These are phyloP conservation scores for Cotesia typhae DNA, from an alignment of 1,140 invertebrate genomes.

Conservation along the genomic window DNA sequence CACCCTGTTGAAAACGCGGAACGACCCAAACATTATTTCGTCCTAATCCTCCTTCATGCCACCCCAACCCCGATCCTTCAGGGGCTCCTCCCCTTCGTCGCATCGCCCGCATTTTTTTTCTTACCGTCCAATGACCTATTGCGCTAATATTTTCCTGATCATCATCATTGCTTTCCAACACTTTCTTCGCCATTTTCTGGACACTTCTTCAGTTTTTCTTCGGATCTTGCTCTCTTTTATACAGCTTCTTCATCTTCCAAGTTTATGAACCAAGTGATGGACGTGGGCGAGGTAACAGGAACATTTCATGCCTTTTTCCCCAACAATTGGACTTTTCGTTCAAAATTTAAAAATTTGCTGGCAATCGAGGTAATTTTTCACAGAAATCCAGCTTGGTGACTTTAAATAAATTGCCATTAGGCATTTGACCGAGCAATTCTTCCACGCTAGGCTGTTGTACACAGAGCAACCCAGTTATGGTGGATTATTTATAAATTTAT, in stretches of 20 bases:
- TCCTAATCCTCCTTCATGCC: constrained; percentile 33
- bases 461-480: too few species aligned
- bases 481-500: not conserved
- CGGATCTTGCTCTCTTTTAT: too few species aligned
- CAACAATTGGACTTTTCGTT: too few species aligned
- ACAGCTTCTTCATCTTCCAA: too few species aligned
- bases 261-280: too few species aligned
- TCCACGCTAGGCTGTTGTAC: not conserved
- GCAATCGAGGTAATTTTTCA: too few species aligned
- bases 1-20: constrained; percentile 61
- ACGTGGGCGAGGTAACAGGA: too few species aligned
- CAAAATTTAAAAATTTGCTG: too few species aligned
- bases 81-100: not conserved
- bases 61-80: not conserved
- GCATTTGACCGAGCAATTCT: constrained; percentile 17
- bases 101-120: constrained; percentile 24
- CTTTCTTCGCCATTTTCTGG: not conserved
- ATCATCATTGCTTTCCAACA: not conserved
- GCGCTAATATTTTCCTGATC: constrained; percentile 1
- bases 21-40: constrained; percentile 60
- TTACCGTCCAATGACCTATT: constrained; percentile 11
- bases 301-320: too few species aligned
- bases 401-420: not conserved
- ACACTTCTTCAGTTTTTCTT: too few species aligned
- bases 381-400: too few species aligned